Percentiles rank a stretch among this genome's conserved stretches.
Evolutionary conservation across 2,888 invertebrate species (phyloP).

Genomic region (Drosophila falleni): DNA sequence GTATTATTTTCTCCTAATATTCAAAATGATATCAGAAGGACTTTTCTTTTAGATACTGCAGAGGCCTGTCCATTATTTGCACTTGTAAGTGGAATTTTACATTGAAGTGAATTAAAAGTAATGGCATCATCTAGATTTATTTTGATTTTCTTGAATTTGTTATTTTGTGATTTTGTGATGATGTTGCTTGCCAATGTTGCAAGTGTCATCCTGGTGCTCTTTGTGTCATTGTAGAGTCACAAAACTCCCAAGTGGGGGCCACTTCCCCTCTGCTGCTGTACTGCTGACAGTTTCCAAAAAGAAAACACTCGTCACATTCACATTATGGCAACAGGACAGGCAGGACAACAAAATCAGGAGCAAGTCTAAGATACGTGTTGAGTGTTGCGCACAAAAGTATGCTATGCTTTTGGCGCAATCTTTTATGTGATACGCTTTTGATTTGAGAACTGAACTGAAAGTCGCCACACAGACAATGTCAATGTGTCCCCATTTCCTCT

Average conservation of each 20-base stretch:
- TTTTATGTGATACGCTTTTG: slow-evolving; percentile 79
- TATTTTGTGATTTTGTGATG: slow-evolving; percentile 1
- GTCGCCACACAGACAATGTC: slow-evolving; percentile 69
- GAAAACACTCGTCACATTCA: slow-evolving; percentile 30
- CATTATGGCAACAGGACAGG: slow-evolving; percentile 21
- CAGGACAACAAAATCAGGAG: slow-evolving; percentile 16
- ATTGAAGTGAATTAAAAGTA: slow-evolving; percentile 35
- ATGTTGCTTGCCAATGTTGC: slow-evolving; percentile 10
- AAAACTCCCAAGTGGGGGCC: slow-evolving; percentile 52
- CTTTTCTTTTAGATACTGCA: background rate
- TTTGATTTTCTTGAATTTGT: background rate
- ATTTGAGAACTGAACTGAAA: slow-evolving; percentile 60
- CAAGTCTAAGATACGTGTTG: slow-evolving; percentile 62
- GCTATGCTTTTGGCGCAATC: slow-evolving; percentile 55
- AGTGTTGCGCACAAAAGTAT: slow-evolving; percentile 64
- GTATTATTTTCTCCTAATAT: background rate
- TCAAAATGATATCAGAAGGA: background rate
- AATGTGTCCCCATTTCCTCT: slow-evolving; percentile 45
- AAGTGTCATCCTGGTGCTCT: slow-evolving; percentile 18
- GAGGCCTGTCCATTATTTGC: slow-evolving; percentile 11
- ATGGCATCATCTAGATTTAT: slow-evolving; percentile 7
- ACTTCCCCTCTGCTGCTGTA: slow-evolving; percentile 15
- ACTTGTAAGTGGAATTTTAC: slow-evolving; percentile 30
- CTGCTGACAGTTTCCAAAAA: slow-evolving; percentile 38
- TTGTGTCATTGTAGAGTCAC: slow-evolving; percentile 45